Conservation (phyloP, 2,797 vertebrate genomes). For the Cebuella pygmaea region DNA sequence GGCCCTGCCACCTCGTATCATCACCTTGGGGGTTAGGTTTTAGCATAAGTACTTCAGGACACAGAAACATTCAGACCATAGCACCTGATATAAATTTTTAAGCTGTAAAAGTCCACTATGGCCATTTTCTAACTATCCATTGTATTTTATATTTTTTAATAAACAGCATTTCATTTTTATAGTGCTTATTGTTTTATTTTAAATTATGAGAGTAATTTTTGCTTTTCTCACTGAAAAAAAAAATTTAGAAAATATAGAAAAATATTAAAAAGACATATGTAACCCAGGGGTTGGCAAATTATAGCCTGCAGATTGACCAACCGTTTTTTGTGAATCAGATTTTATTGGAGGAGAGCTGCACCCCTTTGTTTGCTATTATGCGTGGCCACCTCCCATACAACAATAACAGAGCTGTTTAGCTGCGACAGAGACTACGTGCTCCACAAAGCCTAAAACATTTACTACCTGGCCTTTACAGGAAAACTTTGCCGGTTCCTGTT, state of each 20-base stretch:
- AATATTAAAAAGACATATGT: conserved; percentile 4
- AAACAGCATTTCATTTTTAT: not conserved
- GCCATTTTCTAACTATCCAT: not conserved
- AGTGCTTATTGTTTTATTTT: not conserved
- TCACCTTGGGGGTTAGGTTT: not conserved
- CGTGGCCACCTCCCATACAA: not conserved
- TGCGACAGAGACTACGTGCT: not conserved
- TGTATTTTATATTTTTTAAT: not conserved
- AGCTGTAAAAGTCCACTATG: not conserved
- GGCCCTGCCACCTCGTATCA: not conserved
- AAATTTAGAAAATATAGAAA: conserved; percentile 27
- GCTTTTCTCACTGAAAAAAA: conserved; percentile 43
- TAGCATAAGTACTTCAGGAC: not conserved
- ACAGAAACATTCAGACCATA: not conserved
- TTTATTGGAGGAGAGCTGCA: not conserved
- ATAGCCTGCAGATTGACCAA: not conserved
- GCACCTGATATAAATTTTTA: not conserved
- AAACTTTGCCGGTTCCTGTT: not conserved
- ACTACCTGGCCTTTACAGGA: not conserved
- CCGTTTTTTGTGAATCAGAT: not conserved
- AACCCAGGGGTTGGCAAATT: not conserved
- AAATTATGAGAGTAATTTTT: conserved; percentile 11
- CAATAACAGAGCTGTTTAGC: not conserved
- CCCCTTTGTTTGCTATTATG: not conserved
- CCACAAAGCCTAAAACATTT: not conserved